These are phyloP conservation scores for Eupristina koningsbergeri DNA, from an alignment of 1,140 invertebrate species.

Conservation along the genomic window DNA sequence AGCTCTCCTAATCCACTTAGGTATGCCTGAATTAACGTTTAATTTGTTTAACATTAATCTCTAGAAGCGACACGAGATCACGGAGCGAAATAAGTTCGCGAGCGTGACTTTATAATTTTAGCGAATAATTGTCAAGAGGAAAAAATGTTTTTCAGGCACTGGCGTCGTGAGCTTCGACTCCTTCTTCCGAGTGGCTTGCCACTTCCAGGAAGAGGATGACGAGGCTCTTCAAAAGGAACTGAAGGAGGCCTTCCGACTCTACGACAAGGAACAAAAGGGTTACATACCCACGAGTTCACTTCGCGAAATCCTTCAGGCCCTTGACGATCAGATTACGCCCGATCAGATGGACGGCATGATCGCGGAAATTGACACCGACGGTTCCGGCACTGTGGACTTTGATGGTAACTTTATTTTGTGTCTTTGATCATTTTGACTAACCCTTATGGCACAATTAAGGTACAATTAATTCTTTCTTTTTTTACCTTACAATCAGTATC, in stretches of 20 bases:
- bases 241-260: constrained; percentile 83
- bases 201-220: constrained; percentile 83
- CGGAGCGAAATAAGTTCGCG: too few species aligned
- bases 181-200: constrained; percentile 80
- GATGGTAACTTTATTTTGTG: constrained; percentile 76
- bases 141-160: constrained; percentile 69
- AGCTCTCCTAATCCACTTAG: too few species aligned
- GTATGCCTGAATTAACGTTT: too few species aligned
- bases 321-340: constrained; percentile 86
- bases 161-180: constrained; percentile 80
- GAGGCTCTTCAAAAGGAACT: constrained; percentile 85
- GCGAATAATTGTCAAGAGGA: not conserved
- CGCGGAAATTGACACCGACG: constrained; percentile 86
- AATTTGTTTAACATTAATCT: too few species aligned
- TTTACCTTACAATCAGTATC: too few species aligned
- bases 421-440: not conserved
- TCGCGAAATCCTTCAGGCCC: constrained; percentile 82
- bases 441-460: not conserved
- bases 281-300: constrained; percentile 87
- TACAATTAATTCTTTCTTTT: too few species aligned
- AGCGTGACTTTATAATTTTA: not conserved
- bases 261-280: constrained; percentile 85
- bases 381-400: constrained; percentile 88
- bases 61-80: too few species aligned
- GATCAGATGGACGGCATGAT: constrained; percentile 90